These are phyloP conservation scores for Hepsetus odoe DNA, from an alignment of 2,113 vertebrate species.

Conservation along the genomic window DNA sequence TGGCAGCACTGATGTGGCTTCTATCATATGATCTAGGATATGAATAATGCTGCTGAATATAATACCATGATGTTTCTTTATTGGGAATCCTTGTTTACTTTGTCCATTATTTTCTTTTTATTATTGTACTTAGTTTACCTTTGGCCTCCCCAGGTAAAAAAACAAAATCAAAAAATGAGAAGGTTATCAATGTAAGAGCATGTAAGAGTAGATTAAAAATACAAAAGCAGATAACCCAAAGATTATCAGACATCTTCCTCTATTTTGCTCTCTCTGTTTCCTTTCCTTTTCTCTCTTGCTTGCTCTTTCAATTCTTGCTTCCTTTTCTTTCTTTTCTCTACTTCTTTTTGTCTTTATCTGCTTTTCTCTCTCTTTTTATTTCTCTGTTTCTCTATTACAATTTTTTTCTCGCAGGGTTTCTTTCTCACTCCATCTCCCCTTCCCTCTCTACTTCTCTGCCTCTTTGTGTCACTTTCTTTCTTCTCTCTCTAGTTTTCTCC, in stretches of 20 bases:
- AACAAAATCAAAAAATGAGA: constrained; percentile 26
- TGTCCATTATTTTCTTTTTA: constrained; percentile 21
- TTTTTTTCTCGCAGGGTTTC: no score
- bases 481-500: background rate
- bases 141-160: background rate
- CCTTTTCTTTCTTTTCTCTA: constrained; percentile 32
- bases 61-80: constrained; percentile 38
- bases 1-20: constrained; percentile 33
- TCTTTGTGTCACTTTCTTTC: background rate
- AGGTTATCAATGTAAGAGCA: no score
- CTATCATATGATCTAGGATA: constrained; percentile 6
- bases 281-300: constrained; percentile 53
- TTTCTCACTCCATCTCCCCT: constrained; percentile 3
- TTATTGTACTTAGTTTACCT: constrained; percentile 16
- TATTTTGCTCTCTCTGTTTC: background rate
- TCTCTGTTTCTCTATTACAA: constrained; percentile 39
- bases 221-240: background rate
- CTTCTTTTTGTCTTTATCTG: constrained; percentile 45
- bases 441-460: background rate
- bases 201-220: constrained; percentile 21
- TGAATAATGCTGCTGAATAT: constrained; percentile 17
- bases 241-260: no score
- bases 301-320: constrained; percentile 59
- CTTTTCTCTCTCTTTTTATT: constrained; percentile 6
- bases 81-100: constrained; percentile 7